A percentile compares a stretch with the other conserved stretches of the same genome.
These are phyloP conservation scores for Onthophagus sagittarius DNA, from an alignment of 2,888 invertebrate genomes.

Conservation along the genomic window DNA sequence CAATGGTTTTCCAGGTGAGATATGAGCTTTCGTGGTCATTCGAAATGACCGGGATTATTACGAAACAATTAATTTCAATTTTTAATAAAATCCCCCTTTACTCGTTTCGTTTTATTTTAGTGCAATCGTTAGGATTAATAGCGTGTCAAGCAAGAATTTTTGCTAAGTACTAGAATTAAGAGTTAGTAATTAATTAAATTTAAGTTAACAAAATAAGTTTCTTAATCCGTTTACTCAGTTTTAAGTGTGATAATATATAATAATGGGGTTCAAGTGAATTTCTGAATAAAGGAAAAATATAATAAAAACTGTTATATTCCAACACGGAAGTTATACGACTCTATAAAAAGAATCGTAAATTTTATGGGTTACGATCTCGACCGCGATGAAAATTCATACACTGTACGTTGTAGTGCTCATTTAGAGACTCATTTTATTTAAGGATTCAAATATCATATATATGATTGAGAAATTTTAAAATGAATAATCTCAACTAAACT, in stretches of 20 bases:
- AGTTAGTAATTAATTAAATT: background rate
- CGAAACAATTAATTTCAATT: too few relatives aligned
- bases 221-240: background rate
- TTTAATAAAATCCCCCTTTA: background rate
- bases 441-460: background rate
- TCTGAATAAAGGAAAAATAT: background rate
- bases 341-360: background rate
- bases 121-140: background rate
- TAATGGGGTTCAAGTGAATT: background rate
- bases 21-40: background rate
- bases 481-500: background rate
- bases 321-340: background rate
- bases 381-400: background rate
- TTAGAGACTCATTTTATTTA: background rate
- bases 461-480: too few relatives aligned
- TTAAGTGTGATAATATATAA: background rate
- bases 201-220: background rate
- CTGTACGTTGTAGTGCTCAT: background rate
- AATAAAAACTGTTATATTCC: background rate
- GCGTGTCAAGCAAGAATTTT: background rate
- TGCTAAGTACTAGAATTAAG: background rate
- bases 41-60: background rate
- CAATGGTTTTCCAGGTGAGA: background rate
- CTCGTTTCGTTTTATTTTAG: background rate
- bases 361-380: background rate